phyloP scores from a whole-genome alignment of 2,888 invertebrate genomes.

The Molorchus minor region DNA sequence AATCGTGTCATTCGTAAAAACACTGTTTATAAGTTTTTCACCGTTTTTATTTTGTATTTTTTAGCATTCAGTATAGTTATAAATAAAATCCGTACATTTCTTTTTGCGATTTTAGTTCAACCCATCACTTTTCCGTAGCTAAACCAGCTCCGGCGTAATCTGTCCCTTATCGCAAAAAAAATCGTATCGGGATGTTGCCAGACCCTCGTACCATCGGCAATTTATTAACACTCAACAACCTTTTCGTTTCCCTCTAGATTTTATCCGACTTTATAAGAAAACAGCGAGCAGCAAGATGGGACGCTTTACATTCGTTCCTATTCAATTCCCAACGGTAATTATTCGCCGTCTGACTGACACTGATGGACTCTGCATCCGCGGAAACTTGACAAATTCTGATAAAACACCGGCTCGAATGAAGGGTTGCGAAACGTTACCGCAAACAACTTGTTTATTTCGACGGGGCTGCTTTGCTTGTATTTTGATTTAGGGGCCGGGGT shows the following conservation, averaged over 20 bases:
- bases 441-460: slow-evolving; percentile 36
- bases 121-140: neutral
- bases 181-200: slow-evolving; percentile 12
- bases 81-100: neutral
- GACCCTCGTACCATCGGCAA: slow-evolving; percentile 22
- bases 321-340: slow-evolving; percentile 44
- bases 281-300: slow-evolving; percentile 30
- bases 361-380: slow-evolving; percentile 39
- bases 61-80: neutral
- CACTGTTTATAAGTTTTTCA: too few relatives aligned
- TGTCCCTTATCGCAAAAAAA: slow-evolving; percentile 7
- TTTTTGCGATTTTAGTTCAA: neutral
- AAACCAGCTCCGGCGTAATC: slow-evolving; percentile 9
- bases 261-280: slow-evolving; percentile 44
- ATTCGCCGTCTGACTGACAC: slow-evolving; percentile 41
- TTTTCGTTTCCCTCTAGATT: slow-evolving; percentile 43
- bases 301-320: slow-evolving; percentile 34
- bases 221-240: slow-evolving; percentile 39
- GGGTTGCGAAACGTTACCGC: slow-evolving; percentile 32
- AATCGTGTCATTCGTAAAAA: too few relatives aligned
- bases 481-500: slow-evolving; percentile 15
- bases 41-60: too few relatives aligned
- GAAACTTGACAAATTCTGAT: slow-evolving; percentile 40
- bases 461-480: slow-evolving; percentile 15
- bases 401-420: slow-evolving; percentile 38